Evolutionary conservation across 2,797 vertebrate species (phyloP).

Genomic region (Helostoma temminkii): DNA sequence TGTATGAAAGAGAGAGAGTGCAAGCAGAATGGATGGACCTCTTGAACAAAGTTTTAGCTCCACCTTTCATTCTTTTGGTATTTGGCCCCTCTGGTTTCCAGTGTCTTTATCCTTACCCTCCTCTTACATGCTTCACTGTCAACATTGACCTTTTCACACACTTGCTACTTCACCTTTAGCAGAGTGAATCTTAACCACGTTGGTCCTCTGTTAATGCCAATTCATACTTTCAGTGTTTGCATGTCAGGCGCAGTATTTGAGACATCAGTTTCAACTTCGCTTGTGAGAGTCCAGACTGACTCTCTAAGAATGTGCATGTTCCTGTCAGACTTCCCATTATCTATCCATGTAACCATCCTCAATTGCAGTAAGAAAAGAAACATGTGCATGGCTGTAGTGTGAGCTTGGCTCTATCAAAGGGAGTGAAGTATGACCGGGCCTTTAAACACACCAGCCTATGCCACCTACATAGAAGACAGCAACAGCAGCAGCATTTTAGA

Average conservation of each 20-base stretch:
- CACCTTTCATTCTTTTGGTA: constrained; percentile 5
- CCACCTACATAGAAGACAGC: constrained; percentile 13
- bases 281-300: no score
- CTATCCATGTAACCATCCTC: no score
- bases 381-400: no score
- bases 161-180: neutral
- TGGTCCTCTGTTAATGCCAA: no score
- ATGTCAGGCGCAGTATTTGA: no score
- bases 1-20: constrained; percentile 17
- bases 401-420: no score
- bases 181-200: neutral
- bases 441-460: neutral
- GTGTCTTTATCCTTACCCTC: neutral
- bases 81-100: constrained; percentile 13
- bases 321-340: no score
- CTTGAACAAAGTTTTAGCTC: constrained; percentile 41
- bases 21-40: constrained; percentile 31
- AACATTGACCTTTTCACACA: neutral
- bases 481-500: neutral
- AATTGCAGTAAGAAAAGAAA: no score
- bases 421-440: no score
- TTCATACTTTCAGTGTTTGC: no score
- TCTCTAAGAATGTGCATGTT: no score
- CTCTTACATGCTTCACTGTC: neutral
- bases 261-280: no score